Evolutionary conservation across 2,113 vertebrate genomes (phyloP).

Genomic region (Rousettus leschenaultii): DNA sequence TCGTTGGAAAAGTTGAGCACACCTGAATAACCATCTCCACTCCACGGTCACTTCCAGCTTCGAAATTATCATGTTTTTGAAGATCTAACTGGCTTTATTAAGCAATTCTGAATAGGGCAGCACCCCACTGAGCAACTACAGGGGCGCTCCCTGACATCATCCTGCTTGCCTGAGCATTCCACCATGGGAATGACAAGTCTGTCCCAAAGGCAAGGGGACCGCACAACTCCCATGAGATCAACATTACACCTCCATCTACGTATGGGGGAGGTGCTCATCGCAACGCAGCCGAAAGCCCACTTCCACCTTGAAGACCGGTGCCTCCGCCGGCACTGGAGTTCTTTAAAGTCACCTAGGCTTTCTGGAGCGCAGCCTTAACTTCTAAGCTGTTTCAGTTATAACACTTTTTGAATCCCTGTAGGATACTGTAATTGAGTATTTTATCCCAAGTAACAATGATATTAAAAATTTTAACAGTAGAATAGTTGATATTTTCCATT

Average conservation of each 20-base stretch:
- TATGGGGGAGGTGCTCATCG: not conserved
- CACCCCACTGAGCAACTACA: not conserved
- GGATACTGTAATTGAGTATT: not conserved
- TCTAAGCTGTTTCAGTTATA: not conserved
- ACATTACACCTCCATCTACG: accelerated
- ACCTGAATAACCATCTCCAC: not conserved
- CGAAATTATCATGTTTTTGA: not conserved
- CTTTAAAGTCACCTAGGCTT: not conserved
- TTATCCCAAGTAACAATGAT: not conserved
- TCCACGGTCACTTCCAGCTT: not conserved
- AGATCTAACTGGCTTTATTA: not conserved
- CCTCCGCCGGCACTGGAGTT: not conserved
- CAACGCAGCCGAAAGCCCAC: not conserved
- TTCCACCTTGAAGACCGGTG: not conserved
- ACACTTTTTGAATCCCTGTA: not conserved
- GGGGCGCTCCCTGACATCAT: too few species aligned
- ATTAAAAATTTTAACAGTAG: not conserved
- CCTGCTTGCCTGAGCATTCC: not conserved
- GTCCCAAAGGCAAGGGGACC: not conserved
- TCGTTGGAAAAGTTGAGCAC: not conserved
- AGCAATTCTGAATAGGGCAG: not conserved
- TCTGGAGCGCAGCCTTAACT: not conserved
- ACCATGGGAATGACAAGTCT: not conserved
- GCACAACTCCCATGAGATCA: not conserved
- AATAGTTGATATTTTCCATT: not conserved